A percentile compares a stretch with the other conserved stretches of the same genome.
Conservation (phyloP, 2,888 invertebrate species). For the Palloptera scutellata region DNA sequence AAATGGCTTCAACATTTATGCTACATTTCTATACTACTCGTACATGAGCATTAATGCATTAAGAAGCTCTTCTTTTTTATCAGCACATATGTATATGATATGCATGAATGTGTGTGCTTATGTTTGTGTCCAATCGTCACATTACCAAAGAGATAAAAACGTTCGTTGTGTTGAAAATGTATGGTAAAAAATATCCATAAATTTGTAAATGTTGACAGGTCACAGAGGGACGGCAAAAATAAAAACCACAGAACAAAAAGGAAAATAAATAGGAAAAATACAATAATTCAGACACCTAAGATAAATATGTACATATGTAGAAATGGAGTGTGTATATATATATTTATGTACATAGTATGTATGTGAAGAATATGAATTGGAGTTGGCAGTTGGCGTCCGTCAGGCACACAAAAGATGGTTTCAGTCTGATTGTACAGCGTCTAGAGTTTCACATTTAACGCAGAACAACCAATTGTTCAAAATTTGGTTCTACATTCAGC, state of each 20-base stretch:
- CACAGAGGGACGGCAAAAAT: constrained; percentile 24
- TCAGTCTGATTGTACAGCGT: neutral
- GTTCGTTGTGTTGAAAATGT: neutral
- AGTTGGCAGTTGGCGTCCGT: too few species aligned
- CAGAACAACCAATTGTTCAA: neutral
- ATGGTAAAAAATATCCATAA: constrained; percentile 39
- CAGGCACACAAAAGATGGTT: neutral
- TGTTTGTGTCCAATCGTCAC: constrained; percentile 26
- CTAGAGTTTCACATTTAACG: neutral
- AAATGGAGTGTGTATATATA: neutral
- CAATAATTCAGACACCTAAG: too few species aligned
- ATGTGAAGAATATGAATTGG: too few species aligned
- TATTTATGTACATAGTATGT: neutral
- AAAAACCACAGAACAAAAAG: neutral
- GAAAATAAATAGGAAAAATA: neutral
- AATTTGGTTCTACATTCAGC: too few species aligned
- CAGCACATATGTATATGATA: neutral
- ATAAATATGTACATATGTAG: neutral
- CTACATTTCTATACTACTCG: neutral
- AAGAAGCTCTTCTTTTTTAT: neutral
- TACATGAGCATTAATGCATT: constrained; percentile 1
- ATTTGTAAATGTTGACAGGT: constrained; percentile 46
- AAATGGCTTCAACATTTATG: neutral
- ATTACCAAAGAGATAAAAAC: constrained; percentile 21
- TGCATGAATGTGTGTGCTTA: neutral